Evolutionary conservation across 2,888 invertebrate genomes (phyloP).

Genomic region (Drosophila mimetica): DNA sequence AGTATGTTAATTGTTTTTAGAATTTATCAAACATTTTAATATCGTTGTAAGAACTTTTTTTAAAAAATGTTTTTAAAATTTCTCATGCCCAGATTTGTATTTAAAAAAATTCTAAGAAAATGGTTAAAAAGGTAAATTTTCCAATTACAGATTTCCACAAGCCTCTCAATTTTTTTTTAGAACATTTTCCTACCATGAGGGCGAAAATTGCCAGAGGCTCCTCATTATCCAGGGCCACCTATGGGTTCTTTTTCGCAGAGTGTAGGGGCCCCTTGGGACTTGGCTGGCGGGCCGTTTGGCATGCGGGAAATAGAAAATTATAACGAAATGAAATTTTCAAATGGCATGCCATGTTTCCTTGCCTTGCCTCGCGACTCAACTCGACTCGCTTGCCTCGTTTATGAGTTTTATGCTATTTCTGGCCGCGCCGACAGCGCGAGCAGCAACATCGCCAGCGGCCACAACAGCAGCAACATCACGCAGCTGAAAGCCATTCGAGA

Average conservation of each 20-base stretch:
- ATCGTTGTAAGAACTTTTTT: no score
- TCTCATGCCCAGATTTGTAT: no score
- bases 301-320: constrained; percentile 77
- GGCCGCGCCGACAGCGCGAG: constrained; percentile 66
- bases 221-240: not conserved
- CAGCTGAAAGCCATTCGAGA: constrained; percentile 69
- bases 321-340: constrained; percentile 76
- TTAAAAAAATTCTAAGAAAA: no score
- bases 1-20: no score
- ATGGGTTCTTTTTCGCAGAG: constrained; percentile 11
- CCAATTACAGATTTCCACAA: not conserved
- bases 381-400: constrained; percentile 60
- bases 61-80: no score
- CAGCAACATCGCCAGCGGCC: constrained; percentile 36
- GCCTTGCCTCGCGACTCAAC: constrained; percentile 48
- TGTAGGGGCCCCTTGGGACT: constrained; percentile 57
- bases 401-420: constrained; percentile 79
- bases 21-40: no score
- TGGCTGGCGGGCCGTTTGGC: constrained; percentile 78
- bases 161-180: not conserved
- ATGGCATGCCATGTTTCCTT: constrained; percentile 73
- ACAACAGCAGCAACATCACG: constrained; percentile 40
- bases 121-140: no score
- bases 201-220: not conserved
- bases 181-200: constrained; percentile 10